Evolutionary conservation across 2,113 vertebrate genomes (phyloP).

Genomic region (Poicephalus meyeri): DNA sequence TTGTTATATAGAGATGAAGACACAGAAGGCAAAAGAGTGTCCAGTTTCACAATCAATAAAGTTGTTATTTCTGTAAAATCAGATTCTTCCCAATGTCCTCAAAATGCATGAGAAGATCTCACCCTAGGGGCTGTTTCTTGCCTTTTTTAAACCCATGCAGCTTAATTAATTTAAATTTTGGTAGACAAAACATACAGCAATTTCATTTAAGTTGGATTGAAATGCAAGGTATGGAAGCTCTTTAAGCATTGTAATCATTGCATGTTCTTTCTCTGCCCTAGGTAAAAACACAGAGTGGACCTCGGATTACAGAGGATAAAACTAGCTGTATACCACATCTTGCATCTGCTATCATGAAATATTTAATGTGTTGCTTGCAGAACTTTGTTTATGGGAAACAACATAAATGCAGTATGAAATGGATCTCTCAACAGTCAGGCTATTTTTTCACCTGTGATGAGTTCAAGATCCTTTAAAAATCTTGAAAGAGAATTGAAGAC

Average conservation of each 20-base stretch:
- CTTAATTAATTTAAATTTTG: background rate
- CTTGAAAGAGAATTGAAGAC: background rate
- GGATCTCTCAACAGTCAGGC: background rate
- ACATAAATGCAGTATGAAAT: background rate
- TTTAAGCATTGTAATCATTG: background rate
- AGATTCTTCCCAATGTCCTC: background rate
- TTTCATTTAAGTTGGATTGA: background rate
- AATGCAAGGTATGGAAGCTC: background rate
- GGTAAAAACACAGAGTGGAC: background rate
- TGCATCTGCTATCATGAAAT: background rate
- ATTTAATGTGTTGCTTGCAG: background rate
- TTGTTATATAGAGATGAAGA: background rate
- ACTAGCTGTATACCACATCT: background rate
- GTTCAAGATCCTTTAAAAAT: background rate
- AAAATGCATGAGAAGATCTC: background rate
- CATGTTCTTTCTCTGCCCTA: background rate
- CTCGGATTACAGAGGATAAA: background rate
- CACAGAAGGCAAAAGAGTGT: background rate
- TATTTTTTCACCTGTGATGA: background rate
- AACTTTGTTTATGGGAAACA: background rate
- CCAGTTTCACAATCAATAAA: background rate
- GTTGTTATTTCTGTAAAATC: background rate
- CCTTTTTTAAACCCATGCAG: background rate
- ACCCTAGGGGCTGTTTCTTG: background rate
- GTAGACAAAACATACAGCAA: background rate